phyloP scores from a whole-genome alignment of 1,140 invertebrate genomes.

The Aleiodes sp. region DNA sequence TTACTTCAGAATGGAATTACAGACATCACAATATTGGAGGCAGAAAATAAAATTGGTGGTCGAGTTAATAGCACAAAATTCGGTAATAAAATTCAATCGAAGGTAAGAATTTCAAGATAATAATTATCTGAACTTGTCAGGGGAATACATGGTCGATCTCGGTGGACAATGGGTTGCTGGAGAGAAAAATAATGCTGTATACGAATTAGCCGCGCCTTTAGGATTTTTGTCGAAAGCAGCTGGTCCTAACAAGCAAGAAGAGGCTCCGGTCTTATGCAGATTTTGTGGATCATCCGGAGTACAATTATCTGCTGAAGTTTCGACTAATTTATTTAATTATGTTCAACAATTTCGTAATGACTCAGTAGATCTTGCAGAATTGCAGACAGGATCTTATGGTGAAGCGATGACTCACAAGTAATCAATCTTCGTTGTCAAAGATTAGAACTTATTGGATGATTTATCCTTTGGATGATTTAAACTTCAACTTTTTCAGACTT shows the following conservation, averaged over 20 bases:
- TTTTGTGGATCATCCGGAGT: not conserved
- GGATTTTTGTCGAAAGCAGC: slow-evolving; percentile 21
- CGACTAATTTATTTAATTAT: not conserved
- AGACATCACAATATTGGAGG: slow-evolving; percentile 74
- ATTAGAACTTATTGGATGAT: not conserved
- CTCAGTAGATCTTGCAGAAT: slow-evolving; percentile 39
- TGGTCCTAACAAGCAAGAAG: not conserved
- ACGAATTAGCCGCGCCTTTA: slow-evolving; percentile 69
- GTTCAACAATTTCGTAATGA: slow-evolving; percentile 20
- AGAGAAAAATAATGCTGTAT: slow-evolving; percentile 77
- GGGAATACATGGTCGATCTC: slow-evolving; percentile 75
- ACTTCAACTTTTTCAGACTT: slow-evolving; percentile 46
- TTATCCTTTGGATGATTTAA: not conserved
- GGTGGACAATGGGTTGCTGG: slow-evolving; percentile 90
- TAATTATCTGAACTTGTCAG: slow-evolving; percentile 43
- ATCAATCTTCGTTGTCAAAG: not conserved
- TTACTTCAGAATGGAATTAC: slow-evolving; percentile 66
- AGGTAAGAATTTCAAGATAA: not conserved
- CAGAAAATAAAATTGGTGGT: slow-evolving; percentile 76
- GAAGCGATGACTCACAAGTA: slow-evolving; percentile 62
- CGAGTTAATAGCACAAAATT: slow-evolving; percentile 71
- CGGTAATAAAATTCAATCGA: slow-evolving; percentile 47
- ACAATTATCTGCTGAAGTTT: not conserved
- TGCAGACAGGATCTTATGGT: slow-evolving; percentile 58
- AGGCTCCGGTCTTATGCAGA: not conserved